Evolutionary conservation across 2,113 vertebrate genomes (phyloP).

Genomic region (Puma concolor): DNA sequence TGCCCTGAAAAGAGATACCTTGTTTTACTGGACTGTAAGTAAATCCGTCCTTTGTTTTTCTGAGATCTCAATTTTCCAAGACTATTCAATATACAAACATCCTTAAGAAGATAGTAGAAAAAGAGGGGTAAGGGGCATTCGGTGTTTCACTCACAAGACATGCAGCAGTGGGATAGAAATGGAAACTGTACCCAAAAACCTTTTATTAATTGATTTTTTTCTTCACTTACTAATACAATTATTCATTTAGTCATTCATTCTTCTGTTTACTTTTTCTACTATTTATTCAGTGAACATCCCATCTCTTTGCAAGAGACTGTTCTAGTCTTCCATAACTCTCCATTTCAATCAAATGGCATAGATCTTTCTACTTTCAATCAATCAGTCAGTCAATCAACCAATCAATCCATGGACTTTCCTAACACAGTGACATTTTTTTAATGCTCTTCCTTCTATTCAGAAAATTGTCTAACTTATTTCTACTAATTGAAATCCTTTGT

Average conservation of each 20-base stretch:
- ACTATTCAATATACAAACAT: not conserved
- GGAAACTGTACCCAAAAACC: not conserved
- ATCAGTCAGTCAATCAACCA: not conserved
- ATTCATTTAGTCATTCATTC: not conserved
- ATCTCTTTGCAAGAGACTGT: not conserved
- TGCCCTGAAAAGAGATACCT: not conserved
- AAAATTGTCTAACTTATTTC: not conserved
- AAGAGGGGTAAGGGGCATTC: not conserved
- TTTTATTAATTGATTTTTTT: not conserved
- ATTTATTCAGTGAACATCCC: not conserved
- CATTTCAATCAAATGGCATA: not conserved
- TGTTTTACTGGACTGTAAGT: not conserved
- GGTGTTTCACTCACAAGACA: not conserved
- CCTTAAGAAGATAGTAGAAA: not conserved
- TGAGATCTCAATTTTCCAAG: not conserved
- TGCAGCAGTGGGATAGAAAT: no score
- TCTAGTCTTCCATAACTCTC: not conserved
- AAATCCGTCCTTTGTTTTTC: not conserved
- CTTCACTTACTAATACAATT: not conserved
- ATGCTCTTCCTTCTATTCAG: not conserved
- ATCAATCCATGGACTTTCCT: not conserved
- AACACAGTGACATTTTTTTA: not conserved
- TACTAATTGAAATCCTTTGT: not conserved
- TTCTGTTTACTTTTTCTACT: not conserved
- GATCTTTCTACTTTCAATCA: not conserved